Base-by-base conservation (phyloP, 1,140 invertebrate genomes). In the Pseudachorutes palmiensis region DNA sequence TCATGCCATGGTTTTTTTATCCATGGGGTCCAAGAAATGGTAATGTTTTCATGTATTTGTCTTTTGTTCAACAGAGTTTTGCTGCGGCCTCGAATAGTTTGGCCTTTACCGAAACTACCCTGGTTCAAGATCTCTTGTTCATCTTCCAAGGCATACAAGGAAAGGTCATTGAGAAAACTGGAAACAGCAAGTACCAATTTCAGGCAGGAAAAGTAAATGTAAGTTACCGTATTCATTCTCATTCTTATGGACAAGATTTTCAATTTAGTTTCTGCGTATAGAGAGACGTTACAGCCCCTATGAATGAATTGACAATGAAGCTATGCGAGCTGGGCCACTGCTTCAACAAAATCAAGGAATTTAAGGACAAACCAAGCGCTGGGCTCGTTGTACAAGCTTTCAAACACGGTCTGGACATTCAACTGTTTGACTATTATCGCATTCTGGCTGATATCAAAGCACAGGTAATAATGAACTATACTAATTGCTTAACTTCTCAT, bases 311-410 rank as follows among this genome's bases (percentile, higher is more conserved):
- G 51, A 81, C 91, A 3, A 77, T 88, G 16, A 83, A 89, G 58
- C 79, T 96, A 9, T 85, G 88, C 1, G 91, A 94, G 76, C 82
- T 95, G 45, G 93, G 94, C 1, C 91, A 89, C 81, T 82, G 95
- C 63, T 90, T 94, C 76, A 89, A 88, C 76, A 82, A 88, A 69
- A 82, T 96, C 26, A 82, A 82, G 55, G 81, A 83, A 68, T 88
- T 86, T 76, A 87, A 87, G 59, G 79, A 83, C 32, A 73, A 76
- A 67, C 86, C 81, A 79, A 79, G 72, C 65, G 75, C 74, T 77
- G 92, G 92, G 33, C 79, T 89, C 55, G 87, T 94, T 71, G 86
- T 88, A 30, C 90, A 94, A 79, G 91, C 91, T 66, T 86, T 97
- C 70, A 87, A 91, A 62, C 83, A 90, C n/a, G 89, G 87, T 5